A percentile compares a stretch with the other conserved stretches of the same genome.
Evolutionary conservation across 2,888 invertebrate genomes (phyloP).

Genomic region (Pedicia rivosa): DNA sequence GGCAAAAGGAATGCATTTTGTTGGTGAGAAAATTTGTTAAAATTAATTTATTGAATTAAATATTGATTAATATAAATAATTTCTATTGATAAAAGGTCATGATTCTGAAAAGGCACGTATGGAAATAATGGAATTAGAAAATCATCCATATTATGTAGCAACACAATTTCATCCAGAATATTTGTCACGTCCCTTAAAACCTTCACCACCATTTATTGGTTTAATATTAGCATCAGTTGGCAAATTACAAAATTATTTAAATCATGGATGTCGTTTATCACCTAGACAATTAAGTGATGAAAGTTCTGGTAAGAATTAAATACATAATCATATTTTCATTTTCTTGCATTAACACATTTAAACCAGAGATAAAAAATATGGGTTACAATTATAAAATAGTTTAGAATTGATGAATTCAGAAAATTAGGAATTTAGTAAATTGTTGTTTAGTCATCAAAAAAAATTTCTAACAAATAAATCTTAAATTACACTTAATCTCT

Average conservation of each 20-base stretch:
- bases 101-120: constrained; percentile 75
- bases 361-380: too few relatives aligned
- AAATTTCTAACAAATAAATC: too few relatives aligned
- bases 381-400: too few relatives aligned
- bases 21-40: too few relatives aligned
- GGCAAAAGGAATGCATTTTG: constrained; percentile 72
- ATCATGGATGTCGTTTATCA: constrained; percentile 56
- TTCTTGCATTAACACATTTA: too few relatives aligned
- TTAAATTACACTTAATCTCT: too few relatives aligned
- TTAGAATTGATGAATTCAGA: too few relatives aligned
- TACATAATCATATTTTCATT: background rate
- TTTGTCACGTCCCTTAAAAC: constrained; percentile 73
- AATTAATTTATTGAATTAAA: too few relatives aligned
- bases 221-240: constrained; percentile 79
- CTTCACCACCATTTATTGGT: constrained; percentile 92
- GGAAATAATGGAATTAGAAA: constrained; percentile 80
- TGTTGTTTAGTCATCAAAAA: too few relatives aligned
- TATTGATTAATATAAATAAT: too few relatives aligned
- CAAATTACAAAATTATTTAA: constrained; percentile 55
- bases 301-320: constrained; percentile 38
- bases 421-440: too few relatives aligned
- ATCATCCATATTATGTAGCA: constrained; percentile 85
- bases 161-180: constrained; percentile 99
- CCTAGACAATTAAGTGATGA: constrained; percentile 60
- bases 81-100: too few relatives aligned